Percentiles rank a stretch among this genome's conserved stretches.
Evolutionary conservation across 2,888 invertebrate genomes (phyloP).

Genomic region (Polymixis flavicincta): DNA sequence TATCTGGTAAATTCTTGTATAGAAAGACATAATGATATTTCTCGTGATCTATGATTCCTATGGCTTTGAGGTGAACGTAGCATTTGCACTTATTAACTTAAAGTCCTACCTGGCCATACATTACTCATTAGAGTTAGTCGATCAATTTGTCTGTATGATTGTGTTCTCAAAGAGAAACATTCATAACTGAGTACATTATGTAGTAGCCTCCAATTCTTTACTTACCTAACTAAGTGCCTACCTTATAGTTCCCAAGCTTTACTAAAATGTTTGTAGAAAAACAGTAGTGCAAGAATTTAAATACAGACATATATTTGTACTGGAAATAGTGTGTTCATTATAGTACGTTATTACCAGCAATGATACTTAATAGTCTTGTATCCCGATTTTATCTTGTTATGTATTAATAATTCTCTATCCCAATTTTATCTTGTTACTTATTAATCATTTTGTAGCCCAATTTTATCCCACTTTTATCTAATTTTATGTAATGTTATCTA

Average conservation of each 20-base stretch:
- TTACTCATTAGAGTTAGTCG: neutral
- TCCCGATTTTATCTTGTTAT: too few species aligned
- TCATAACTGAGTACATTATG: neutral
- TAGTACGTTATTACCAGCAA: neutral
- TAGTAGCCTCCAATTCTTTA: neutral
- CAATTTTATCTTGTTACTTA: too few species aligned
- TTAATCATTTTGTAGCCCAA: too few species aligned
- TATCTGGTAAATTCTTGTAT: neutral
- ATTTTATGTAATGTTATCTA: too few species aligned
- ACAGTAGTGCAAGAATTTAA: neutral
- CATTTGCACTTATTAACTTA: neutral
- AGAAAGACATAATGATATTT: neutral
- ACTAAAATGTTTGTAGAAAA: conserved; percentile 1
- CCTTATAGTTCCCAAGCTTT: neutral
- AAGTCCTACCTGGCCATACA: neutral
- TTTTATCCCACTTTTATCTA: too few species aligned
- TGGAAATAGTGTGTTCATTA: too few species aligned
- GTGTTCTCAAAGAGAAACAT: neutral
- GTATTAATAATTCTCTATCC: too few species aligned
- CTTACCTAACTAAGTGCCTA: conserved; percentile 8
- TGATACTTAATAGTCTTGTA: too few species aligned
- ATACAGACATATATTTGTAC: too few species aligned
- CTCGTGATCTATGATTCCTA: neutral
- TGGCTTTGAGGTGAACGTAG: neutral
- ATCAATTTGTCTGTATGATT: neutral